Evolutionary conservation across 92 coral and sea anemone species (phyloP).

Genomic region (Pocillopora meandrina): DNA sequence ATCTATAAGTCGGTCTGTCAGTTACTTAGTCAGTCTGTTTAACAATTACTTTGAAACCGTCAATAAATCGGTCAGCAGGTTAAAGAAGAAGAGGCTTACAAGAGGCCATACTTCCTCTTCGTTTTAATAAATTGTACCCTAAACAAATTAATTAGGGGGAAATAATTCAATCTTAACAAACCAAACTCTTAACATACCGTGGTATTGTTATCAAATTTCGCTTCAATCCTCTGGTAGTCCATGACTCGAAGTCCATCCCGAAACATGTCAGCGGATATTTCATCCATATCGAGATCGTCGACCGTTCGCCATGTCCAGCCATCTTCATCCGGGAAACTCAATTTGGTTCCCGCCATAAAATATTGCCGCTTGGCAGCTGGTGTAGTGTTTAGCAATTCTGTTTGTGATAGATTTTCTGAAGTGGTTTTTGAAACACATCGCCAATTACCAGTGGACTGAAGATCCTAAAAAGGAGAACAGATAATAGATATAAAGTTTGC

Average conservation of each 20-base stretch:
- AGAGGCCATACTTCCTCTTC: too few species aligned
- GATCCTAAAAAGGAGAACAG: conserved; percentile 7
- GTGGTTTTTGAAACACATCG: conserved; percentile 5
- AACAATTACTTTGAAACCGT: not conserved
- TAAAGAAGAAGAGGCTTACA: too few species aligned
- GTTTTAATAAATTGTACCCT: too few species aligned
- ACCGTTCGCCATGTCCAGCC: conserved; percentile 42
- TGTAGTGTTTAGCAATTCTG: not conserved
- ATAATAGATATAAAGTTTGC: too few species aligned
- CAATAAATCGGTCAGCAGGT: not conserved
- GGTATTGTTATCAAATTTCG: not conserved
- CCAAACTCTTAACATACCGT: conserved; percentile 19
- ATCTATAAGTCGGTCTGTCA: not conserved
- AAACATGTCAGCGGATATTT: conserved; percentile 14
- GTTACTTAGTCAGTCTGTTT: not conserved
- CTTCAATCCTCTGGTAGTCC: conserved; percentile 14
- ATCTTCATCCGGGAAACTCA: conserved; percentile 62
- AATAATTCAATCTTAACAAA: not conserved
- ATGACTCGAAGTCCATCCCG: conserved; percentile 36
- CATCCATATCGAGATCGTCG: conserved; percentile 22
- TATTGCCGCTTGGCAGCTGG: conserved; percentile 54
- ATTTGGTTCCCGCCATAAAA: conserved; percentile 60
- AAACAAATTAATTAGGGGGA: too few species aligned
- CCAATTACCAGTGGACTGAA: not conserved
- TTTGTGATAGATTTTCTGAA: conserved; percentile 8